phyloP scores from a whole-genome alignment of 2,797 vertebrate species.

The Novumbra hubbsi region DNA sequence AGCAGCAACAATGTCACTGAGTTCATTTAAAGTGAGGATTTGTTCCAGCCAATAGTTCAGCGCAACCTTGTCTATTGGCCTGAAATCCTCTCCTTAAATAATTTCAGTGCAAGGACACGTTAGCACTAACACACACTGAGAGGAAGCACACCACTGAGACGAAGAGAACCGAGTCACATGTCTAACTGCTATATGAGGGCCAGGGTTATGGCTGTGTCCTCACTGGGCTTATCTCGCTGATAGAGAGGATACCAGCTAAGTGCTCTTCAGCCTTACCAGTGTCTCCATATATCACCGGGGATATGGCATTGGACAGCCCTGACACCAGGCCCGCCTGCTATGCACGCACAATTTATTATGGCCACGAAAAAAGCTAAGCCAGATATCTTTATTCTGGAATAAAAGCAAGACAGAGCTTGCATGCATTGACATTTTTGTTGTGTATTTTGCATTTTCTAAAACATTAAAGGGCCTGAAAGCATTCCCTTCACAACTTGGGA shows the following conservation, averaged over 20 bases:
- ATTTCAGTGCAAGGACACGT: conserved; percentile 17
- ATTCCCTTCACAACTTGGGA: not conserved
- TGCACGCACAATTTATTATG: not conserved
- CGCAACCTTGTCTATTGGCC: conserved; percentile 10
- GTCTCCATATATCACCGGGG: conserved; percentile 5
- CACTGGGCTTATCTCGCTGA: conserved; percentile 36
- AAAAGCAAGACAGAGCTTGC: not conserved
- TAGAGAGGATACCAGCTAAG: conserved; percentile 15
- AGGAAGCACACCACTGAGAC: not conserved
- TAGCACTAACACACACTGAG: not conserved
- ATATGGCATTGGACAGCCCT: not conserved
- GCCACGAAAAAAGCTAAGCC: not conserved
- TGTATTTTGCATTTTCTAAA: not conserved
- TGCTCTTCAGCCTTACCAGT: not conserved
- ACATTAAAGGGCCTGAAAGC: not conserved
- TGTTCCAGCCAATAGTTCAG: conserved; percentile 11
- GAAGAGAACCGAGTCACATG: conserved; percentile 33
- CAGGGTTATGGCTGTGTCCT: conserved; percentile 43
- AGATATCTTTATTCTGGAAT: not conserved
- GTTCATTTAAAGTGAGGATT: conserved; percentile 15
- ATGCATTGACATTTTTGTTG: not conserved
- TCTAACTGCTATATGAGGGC: conserved; percentile 25
- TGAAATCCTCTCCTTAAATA: conserved; percentile 18
- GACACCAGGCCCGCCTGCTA: not conserved
- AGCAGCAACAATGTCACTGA: not conserved